These are phyloP conservation scores for Gastrophysa polygoni DNA, from an alignment of 2,888 invertebrate genomes.

Conservation along the genomic window DNA sequence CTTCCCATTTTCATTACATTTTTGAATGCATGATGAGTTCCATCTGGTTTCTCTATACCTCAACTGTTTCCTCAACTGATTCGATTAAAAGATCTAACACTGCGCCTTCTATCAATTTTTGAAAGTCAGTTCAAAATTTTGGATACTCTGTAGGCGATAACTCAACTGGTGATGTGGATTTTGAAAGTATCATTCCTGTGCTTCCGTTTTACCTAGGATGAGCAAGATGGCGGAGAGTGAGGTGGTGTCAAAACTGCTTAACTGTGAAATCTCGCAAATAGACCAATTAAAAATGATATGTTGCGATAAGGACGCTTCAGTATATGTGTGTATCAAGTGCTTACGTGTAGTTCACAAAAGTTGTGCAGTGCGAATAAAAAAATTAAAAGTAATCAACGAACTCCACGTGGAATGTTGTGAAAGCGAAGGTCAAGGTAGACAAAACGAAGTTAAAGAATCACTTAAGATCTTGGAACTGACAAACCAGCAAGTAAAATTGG, in stretches of 20 bases:
- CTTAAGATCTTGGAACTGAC: constrained; percentile 1
- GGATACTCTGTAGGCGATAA: no score
- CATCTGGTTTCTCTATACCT: no score
- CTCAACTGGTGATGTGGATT: no score
- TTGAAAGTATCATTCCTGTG: no score
- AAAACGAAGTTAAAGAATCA: neutral
- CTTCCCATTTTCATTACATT: no score
- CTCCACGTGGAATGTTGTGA: constrained; percentile 9
- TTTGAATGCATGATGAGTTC: no score
- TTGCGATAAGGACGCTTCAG: neutral
- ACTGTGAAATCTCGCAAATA: constrained; percentile 1
- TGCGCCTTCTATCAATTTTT: no score
- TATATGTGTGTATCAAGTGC: neutral
- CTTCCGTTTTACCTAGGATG: no score
- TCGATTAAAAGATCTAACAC: no score
- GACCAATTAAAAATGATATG: constrained; percentile 11
- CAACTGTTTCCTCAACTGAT: no score
- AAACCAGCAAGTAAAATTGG: neutral
- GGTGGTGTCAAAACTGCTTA: neutral
- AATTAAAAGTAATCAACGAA: constrained; percentile 5
- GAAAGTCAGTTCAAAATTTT: no score
- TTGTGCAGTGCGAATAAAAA: neutral
- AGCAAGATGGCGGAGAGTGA: constrained; percentile 7
- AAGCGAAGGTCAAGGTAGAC: neutral
- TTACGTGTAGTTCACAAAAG: constrained; percentile 6